These are phyloP conservation scores for Triops longicaudatus DNA, from an alignment of 1,140 invertebrate species.

Conservation along the genomic window DNA sequence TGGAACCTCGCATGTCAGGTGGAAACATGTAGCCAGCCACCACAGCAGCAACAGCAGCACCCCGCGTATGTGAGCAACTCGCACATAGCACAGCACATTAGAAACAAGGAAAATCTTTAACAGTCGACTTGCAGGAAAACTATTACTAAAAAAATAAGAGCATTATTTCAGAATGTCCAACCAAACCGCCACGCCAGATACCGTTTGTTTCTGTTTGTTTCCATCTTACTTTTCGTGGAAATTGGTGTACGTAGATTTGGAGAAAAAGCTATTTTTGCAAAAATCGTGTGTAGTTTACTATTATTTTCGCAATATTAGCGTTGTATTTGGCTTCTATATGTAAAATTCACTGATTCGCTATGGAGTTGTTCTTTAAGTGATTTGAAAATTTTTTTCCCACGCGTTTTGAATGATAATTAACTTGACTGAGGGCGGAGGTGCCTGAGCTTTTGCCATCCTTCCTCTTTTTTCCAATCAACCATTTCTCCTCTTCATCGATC, in stretches of 20 bases:
- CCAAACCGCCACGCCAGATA: no score
- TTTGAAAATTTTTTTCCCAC: not conserved
- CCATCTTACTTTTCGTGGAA: no score
- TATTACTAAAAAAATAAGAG: no score
- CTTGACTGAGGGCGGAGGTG: slow-evolving; percentile 4
- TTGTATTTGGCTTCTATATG: not conserved
- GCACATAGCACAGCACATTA: not conserved
- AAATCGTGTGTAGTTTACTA: no score
- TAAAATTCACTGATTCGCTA: not conserved
- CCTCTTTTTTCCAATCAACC: not conserved
- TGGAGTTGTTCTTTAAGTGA: not conserved
- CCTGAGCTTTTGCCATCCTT: not conserved
- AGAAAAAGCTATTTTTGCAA: no score
- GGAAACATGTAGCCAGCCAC: not conserved
- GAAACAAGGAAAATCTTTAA: no score
- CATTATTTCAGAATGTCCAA: no score
- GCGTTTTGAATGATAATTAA: slow-evolving; percentile 13
- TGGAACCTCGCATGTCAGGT: slow-evolving; percentile 5
- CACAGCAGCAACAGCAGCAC: not conserved
- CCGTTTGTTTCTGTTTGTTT: no score
- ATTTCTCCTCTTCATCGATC: not conserved
- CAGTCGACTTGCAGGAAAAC: no score
- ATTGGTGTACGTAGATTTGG: no score
- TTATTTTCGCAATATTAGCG: not conserved
- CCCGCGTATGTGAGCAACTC: no score